A percentile compares a stretch with the other conserved stretches of the same genome.
These are phyloP conservation scores for Mythimna vitellina DNA, from an alignment of 2,888 invertebrate genomes.

Conservation along the genomic window DNA sequence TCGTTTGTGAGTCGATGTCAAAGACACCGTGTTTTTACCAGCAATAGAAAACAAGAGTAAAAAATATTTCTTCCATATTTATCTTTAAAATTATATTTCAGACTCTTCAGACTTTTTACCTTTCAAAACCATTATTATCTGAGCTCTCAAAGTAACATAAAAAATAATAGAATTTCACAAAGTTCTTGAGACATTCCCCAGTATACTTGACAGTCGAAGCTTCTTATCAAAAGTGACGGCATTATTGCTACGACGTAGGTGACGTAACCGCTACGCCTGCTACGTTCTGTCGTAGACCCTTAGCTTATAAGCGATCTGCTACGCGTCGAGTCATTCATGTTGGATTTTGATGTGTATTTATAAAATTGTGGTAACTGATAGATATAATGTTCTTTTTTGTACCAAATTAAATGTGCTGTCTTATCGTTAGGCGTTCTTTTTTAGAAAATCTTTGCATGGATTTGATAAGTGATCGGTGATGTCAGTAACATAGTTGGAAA, in stretches of 20 bases:
- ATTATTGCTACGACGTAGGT: slow-evolving; percentile 30
- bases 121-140: not conserved
- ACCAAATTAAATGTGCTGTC: not conserved
- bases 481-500: not conserved
- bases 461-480: not conserved
- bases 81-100: not conserved
- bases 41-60: too few species aligned
- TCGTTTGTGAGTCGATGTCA: too few species aligned
- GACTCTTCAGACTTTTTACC: too few species aligned
- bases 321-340: slow-evolving; percentile 2
- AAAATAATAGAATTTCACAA: not conserved
- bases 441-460: too few species aligned
- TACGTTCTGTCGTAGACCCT: slow-evolving; percentile 27
- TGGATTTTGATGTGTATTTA: not conserved
- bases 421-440: not conserved
- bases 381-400: not conserved
- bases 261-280: slow-evolving; percentile 15
- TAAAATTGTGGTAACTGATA: too few species aligned
- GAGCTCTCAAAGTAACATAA: not conserved
- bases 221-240: not conserved
- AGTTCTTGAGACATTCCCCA: not conserved
- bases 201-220: not conserved
- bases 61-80: too few species aligned
- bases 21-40: too few species aligned
- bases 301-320: not conserved